Base-by-base conservation (phyloP, 2,888 invertebrate species). In the Tanytarsus gracilentus region DNA sequence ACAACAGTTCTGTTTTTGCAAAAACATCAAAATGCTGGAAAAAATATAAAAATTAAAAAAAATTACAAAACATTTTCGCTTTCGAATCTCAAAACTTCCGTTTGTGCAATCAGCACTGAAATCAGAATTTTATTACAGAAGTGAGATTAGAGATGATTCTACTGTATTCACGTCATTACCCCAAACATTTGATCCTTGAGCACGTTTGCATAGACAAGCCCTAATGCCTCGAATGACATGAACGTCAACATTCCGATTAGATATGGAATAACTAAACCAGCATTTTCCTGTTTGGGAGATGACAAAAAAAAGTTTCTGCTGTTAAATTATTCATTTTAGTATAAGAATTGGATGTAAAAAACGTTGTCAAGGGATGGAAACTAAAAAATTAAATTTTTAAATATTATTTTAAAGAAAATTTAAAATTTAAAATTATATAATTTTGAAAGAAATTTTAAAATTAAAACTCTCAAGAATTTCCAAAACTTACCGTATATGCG, bases 191-290 rank as follows among this genome's bases (percentile, higher is more conserved):
- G 87, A 76, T 87, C 87, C 72, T 87, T 79, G 64, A 87, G 78
- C 63, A 87, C 85, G 75, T 87, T 87, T 62, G 86, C 86, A 72
- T 87, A 87, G 61, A 87, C 86, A 82, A 86, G 84, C 62, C 86
- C 84, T 73, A 87, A 85, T 39, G 85, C 86, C 73, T 87, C 87
- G 64, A 87, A 73, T 52, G 87, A 84, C 83, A 86, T 86, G 73
- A 86, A 86, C 11, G 86, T 85, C 73, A 87, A 85, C 69, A 84
- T 84, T 64, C 86, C 86, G 64, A 87, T 82, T 67, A 86, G 83
- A 86, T 86, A 87, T 64, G 86, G 86, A 66, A 85, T 85, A 65
- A 87, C 78, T 65, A 86, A 78, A 40, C 84, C 83, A 61, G 83
- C 78, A 68, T 84, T 86, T 77, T 87, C 87, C 87, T 87, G 76